Conservation (phyloP, 2,797 vertebrate genomes). For the Enteromius treurensis region DNA sequence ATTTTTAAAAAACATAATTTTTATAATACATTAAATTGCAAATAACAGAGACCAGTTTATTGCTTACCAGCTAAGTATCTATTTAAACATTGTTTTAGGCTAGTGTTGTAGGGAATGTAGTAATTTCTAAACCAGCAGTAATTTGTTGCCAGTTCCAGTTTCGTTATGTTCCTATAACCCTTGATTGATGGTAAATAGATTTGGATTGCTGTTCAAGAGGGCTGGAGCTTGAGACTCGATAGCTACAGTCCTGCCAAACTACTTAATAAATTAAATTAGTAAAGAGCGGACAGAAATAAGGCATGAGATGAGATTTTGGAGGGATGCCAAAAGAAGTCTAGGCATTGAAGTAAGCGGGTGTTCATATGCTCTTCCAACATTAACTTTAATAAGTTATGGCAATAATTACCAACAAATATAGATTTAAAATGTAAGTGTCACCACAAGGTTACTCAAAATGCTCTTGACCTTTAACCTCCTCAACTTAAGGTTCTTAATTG, state of each 20-base stretch:
- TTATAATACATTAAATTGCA: too few relatives aligned
- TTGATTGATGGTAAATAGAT: conserved; percentile 7
- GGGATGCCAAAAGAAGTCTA: background rate
- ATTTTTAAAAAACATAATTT: too few relatives aligned
- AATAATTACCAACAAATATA: background rate
- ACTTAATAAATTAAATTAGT: conserved; percentile 12
- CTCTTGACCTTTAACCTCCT: background rate
- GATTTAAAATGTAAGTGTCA: background rate
- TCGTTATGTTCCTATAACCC: background rate
- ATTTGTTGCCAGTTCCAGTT: background rate
- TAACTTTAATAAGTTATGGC: background rate
- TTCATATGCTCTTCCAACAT: background rate
- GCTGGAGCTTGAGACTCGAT: background rate
- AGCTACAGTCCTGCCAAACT: background rate
- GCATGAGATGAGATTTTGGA: conserved; percentile 8
- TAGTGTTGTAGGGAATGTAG: background rate
- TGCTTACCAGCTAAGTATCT: background rate
- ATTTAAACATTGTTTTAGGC: background rate
- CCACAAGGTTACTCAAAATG: background rate
- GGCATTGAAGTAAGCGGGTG: conserved; percentile 1
- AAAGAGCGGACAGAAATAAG: conserved; percentile 1
- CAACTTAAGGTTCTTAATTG: background rate
- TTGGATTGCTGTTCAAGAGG: background rate
- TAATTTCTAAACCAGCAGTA: background rate
- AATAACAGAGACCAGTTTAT: too few relatives aligned